Conservation (phyloP, 2,113 vertebrate species). For the Istiophorus platypterus region DNA sequence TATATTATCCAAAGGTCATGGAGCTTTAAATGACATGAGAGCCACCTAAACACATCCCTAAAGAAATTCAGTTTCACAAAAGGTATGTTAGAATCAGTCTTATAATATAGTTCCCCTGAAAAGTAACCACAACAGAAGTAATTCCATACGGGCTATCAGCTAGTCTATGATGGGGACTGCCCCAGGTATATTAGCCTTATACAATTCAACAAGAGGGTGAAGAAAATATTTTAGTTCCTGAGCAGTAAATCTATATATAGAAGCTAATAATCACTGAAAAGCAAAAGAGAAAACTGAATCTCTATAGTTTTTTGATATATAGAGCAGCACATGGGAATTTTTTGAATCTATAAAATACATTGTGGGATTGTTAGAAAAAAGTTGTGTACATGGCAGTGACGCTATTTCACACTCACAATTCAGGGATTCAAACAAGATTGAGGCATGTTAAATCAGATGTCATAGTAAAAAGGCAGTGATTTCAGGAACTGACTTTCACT, state of each 20-base stretch:
- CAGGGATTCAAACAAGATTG: too few relatives aligned
- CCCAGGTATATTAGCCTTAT: neutral
- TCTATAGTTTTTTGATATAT: too few relatives aligned
- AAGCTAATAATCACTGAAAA: slow-evolving; percentile 32
- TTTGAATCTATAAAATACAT: too few relatives aligned
- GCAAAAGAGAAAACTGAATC: neutral
- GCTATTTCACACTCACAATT: too few relatives aligned
- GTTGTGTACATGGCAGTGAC: too few relatives aligned
- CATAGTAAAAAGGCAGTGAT: too few relatives aligned
- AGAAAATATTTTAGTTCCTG: slow-evolving; percentile 18
- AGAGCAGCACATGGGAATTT: neutral
- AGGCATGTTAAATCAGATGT: too few relatives aligned
- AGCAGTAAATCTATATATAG: neutral
- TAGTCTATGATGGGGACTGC: slow-evolving; percentile 1
- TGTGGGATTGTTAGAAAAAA: too few relatives aligned
- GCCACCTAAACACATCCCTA: neutral
- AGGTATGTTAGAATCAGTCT: neutral
- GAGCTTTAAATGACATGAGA: too few relatives aligned
- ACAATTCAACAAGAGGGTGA: slow-evolving; percentile 28
- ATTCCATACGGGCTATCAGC: neutral
- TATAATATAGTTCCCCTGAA: neutral
- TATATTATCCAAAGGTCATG: neutral
- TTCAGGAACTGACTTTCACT: too few relatives aligned
- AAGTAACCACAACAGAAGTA: slow-evolving; percentile 10
- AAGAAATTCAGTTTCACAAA: neutral